Conservation (phyloP, 2,888 invertebrate species). For the Sphaerophoria taeniata region DNA sequence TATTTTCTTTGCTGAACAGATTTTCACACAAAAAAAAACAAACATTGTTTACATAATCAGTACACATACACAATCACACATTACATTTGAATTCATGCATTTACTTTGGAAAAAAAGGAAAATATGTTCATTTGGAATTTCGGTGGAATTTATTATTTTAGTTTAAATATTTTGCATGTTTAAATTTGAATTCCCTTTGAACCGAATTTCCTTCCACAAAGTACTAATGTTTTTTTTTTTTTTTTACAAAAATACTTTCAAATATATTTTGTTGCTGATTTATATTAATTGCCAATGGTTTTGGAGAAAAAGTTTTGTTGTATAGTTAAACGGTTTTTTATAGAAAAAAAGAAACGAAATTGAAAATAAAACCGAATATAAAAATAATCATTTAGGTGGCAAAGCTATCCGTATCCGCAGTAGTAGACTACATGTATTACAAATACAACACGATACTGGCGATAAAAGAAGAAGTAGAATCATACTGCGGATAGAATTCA, state of each 20-base stretch:
- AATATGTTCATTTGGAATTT: slow-evolving; percentile 30
- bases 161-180: slow-evolving; percentile 60
- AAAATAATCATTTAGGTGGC: no score
- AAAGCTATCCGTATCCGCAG: no score
- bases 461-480: no score
- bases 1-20: neutral
- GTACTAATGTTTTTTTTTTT: slow-evolving; percentile 66
- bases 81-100: slow-evolving; percentile 8
- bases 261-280: slow-evolving; percentile 19
- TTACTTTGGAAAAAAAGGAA: slow-evolving; percentile 31
- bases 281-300: slow-evolving; percentile 4
- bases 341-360: no score
- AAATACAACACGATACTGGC: no score
- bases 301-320: neutral
- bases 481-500: no score
- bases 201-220: slow-evolving; percentile 69
- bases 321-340: neutral
- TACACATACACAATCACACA: neutral
- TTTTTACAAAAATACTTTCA: slow-evolving; percentile 19
- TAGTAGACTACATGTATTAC: no score
- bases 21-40: neutral
- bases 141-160: slow-evolving; percentile 23
- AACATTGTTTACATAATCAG: neutral
- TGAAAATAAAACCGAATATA: no score
- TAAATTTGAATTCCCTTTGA: slow-evolving; percentile 52